Percentiles rank a stretch among this genome's conserved stretches.
Evolutionary conservation across 64 coral and sea anemone genomes (phyloP).

Genomic region (Platygyra sinensis): DNA sequence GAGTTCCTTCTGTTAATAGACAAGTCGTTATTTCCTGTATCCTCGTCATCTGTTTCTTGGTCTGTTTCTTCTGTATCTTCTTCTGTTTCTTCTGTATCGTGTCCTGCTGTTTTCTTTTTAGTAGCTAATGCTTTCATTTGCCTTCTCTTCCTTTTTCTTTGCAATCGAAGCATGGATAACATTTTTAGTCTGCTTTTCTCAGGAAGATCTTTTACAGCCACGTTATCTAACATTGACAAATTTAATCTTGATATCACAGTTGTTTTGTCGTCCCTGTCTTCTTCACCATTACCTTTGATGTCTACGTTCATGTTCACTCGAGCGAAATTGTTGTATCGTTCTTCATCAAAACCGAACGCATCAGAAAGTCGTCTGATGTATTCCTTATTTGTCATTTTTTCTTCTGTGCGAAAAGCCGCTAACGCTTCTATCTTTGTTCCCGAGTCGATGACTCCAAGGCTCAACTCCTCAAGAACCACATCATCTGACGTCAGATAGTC

Average conservation of each 20-base stretch:
- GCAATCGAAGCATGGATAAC: slow-evolving; percentile 3
- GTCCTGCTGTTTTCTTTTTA: not conserved
- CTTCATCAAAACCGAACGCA: slow-evolving; percentile 40
- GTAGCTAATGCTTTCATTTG: not conserved
- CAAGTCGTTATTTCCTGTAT: not conserved
- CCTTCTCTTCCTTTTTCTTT: not conserved
- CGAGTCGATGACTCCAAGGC: not conserved
- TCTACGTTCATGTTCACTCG: slow-evolving; percentile 41
- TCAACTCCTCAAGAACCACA: not conserved
- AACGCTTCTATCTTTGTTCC: not conserved
- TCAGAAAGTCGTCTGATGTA: slow-evolving; percentile 8
- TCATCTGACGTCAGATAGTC: slow-evolving; percentile 7
- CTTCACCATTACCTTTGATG: not conserved
- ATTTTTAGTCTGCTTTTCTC: not conserved
- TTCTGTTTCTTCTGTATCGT: not conserved
- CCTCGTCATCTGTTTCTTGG: not conserved
- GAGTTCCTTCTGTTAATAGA: not conserved
- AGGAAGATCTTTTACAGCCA: slow-evolving; percentile 8
- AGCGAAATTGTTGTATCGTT: slow-evolving; percentile 43
- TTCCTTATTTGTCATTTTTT: slow-evolving; percentile 19
- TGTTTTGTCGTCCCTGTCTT: not conserved
- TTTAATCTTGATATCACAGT: not conserved
- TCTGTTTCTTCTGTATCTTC: not conserved
- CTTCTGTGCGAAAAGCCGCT: not conserved
- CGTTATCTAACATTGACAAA: not conserved